Base-by-base conservation (phyloP, 2,888 invertebrate species). In the Caenorhabditis imperialis region DNA sequence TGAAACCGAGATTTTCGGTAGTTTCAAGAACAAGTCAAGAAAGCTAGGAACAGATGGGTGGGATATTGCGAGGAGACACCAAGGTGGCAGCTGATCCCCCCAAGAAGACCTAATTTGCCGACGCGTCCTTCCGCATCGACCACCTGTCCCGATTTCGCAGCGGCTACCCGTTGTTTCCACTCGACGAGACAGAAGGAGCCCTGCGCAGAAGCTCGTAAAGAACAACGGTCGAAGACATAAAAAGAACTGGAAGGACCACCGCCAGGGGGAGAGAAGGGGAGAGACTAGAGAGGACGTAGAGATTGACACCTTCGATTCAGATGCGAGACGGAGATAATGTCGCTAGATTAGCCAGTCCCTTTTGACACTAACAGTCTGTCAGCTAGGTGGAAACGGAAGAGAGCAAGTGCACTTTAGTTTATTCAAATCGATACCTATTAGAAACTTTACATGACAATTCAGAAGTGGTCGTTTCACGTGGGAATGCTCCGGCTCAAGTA, bases 21-120 rank as follows among this genome's bases (percentile, higher is more conserved):
- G 57, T 57, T 40, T 40, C 37, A 51, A 25, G 67, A 57, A 67
- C 57, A 67, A 57, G 67, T 57, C 37, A 14, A 48, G 50, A n/a
- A n/a, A n/a, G n/a, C n/a, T n/a, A n/a, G n/a, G n/a, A n/a, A n/a
- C n/a, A n/a, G n/a, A n/a, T n/a, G n/a, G n/a, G n/a, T n/a, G n/a
- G n/a, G n/a, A n/a, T n/a, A n/a, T n/a, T n/a, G n/a, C n/a, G n/a
- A n/a, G n/a, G n/a, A 10, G 30, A 30, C 30, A 10, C 57, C 37
- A 38, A 67, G 57, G 67, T 67, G 67, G 67, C 67, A 67, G 67
- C 57, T 67, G 67, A 67, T 57, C 51, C 57, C 25, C 30, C 14
- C 20, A 23, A 57, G 35, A 25, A 22, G 48, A 35, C 57, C 67
- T 67, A 67, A 67, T 67, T 67, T 57, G 67, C 67, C 57, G 57